Evolutionary conservation across 2,888 invertebrate species (phyloP), one percentile per base, ranked within the genome.

Genomic region (Amiota communis): DNA sequence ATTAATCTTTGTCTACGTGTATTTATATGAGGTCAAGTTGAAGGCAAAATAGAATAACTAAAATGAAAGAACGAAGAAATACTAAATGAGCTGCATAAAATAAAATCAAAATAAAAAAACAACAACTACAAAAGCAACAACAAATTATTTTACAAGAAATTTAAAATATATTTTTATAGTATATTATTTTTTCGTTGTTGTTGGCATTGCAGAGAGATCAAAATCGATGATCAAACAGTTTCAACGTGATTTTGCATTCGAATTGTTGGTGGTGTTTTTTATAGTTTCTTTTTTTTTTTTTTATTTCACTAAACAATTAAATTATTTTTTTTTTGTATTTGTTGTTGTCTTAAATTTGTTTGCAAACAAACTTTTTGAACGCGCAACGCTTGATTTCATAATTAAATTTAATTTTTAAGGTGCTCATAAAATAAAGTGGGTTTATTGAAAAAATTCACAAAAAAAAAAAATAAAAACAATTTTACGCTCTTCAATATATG

Each of bases 1-100:
- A 71, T 68, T 49, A 72, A 72, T 72, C 80, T 36, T 36, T 36
- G 36, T 6, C 2, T 36, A 6, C 6, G 36, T 6, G 36, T 36
- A 78, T 84, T 80, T 84, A 78, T 78, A 76, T 79, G 82, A 80
- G 85, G 83, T 83, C 87, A 86, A 86, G 86, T 87, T 85, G 83
- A 87, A 85, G 84, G 81, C 76, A 70, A 71, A 75, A 72, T 53
- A 74, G 64, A 59, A 73, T 73, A 74, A 73, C 57, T 76, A 71
- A 53, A 68, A 72, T 59, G 64, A 61, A 12, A 68, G 13, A 51
- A 67, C 15, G 49, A 61, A 59, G 57, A 65, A 63, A 70, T 49
- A n/a, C n/a, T n/a, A 49, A 51, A 53, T 59, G 10, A 47, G 11
- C 53, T 65, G 46, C 36, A 63, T 13, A 46, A 10, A 20, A 13